phyloP scores from a whole-genome alignment of 2,888 invertebrate species.

The Pegoplata infirma region DNA sequence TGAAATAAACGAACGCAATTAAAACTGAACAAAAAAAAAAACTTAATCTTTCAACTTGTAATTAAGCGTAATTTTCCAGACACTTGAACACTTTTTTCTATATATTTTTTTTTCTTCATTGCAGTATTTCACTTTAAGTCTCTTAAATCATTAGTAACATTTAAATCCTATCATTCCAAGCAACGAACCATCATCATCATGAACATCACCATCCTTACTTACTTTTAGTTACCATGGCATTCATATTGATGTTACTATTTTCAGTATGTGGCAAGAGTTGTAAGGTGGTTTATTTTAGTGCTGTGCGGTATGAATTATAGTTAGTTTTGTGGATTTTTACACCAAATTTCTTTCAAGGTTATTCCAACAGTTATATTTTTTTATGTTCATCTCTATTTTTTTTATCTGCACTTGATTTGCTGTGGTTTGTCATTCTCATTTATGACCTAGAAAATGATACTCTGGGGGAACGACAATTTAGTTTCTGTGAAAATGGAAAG shows the following conservation, averaged over 20 bases:
- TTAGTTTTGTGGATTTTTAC: constrained; percentile 19
- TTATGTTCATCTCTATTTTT: constrained; percentile 15
- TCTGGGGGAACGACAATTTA: constrained; percentile 21
- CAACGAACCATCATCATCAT: no score
- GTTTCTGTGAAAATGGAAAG: constrained; percentile 26
- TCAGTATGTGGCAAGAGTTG: no score
- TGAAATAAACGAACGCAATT: neutral
- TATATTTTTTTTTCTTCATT: neutral
- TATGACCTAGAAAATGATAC: constrained; percentile 46
- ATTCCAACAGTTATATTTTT: constrained; percentile 17
- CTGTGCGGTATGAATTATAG: neutral
- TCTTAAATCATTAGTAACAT: constrained; percentile 48
- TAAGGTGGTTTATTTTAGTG: no score
- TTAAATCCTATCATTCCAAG: constrained; percentile 38
- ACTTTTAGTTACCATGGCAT: no score
- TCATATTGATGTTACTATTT: no score
- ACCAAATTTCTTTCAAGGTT: constrained; percentile 48
- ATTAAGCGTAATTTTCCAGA: constrained; percentile 45
- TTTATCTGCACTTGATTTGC: constrained; percentile 34
- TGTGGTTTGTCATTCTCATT: constrained; percentile 26
- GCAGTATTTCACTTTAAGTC: constrained; percentile 34
- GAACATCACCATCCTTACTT: no score
- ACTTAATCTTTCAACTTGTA: constrained; percentile 40
- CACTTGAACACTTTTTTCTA: constrained; percentile 40
- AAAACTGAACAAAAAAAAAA: constrained; percentile 11